Evolutionary conservation across 2,113 vertebrate species (phyloP), one percentile per base, ranked within the genome.

Genomic region (Cervus canadensis): DNA sequence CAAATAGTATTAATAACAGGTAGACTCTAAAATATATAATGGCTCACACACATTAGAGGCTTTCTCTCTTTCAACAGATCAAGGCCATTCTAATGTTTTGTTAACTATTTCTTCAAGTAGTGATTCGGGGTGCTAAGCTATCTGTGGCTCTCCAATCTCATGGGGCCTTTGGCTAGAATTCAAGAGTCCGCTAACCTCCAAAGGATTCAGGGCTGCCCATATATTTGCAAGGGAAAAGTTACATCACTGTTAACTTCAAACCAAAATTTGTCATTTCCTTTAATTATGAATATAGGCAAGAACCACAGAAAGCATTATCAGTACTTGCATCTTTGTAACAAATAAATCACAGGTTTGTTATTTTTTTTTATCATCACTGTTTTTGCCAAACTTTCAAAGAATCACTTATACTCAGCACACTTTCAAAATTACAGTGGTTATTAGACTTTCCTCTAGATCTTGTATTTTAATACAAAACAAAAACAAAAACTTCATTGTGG

Each of bases 211-310:
- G 30, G 30, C 59, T 91, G 10, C 78, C 82, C 2, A 5, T 56
- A 43, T 48, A 67, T 28, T 91, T n/a, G 2, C 10, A 93, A 26
- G 33, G 17, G 3, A 4, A 36, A 91, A 82, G 82, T 71, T 86
- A 86, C 15, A n/a, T 91, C 23, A 9, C 30, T 91, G 54, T 86
- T 93, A 97, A 91, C 78, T 86, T 79, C 56, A 52, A 97, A 74
- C 40, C 36, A n/a, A 97, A 97, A 67, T 93, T 9, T 97, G 25
- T 94, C 10, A 74, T 92, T 82, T 83, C 45, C 26, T 64, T 52
- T 97, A 40, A 93, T 64, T 97, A n/a, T 54, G 30, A 64, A 86
- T 48, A 12, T 26, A 83, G 30, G 16, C 26, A 88, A 90, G 97
- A 91, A 23, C 13, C 33, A 56, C 30, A 64, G 33, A 93, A 93